Percentiles rank a stretch among this genome's conserved stretches.
Conservation (phyloP, 2,888 invertebrate genomes). For the Ophion ventricosus region DNA sequence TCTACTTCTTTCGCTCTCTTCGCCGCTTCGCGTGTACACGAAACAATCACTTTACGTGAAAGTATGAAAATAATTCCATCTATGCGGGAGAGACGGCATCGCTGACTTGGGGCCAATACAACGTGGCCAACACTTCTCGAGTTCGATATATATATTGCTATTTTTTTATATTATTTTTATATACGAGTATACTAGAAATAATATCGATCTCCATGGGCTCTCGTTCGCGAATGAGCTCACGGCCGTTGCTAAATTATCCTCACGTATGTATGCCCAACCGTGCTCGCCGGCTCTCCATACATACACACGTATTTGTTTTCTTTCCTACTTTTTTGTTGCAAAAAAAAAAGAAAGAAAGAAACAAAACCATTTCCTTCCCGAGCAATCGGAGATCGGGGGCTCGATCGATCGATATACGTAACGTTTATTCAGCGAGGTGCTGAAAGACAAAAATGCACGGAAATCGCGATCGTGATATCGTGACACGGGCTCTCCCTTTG, state of each 20-base stretch:
- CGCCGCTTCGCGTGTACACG: slow-evolving; percentile 60
- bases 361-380: not conserved
- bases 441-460: slow-evolving; percentile 30
- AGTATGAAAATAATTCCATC: slow-evolving; percentile 81
- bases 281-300: not conserved
- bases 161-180: too few species aligned
- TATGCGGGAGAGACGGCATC: slow-evolving; percentile 58
- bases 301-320: slow-evolving; percentile 6
- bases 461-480: not conserved
- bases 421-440: not conserved
- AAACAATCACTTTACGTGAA: slow-evolving; percentile 83
- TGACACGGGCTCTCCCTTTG: not conserved
- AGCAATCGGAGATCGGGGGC: slow-evolving; percentile 48
- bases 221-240: slow-evolving; percentile 57
- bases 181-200: slow-evolving; percentile 49
- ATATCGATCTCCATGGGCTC: slow-evolving; percentile 58
- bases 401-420: slow-evolving; percentile 41
- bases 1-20: slow-evolving; percentile 15
- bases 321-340: not conserved
- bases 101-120: slow-evolving; percentile 30
- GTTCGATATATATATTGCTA: slow-evolving; percentile 19
- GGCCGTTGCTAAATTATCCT: slow-evolving; percentile 63
- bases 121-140: slow-evolving; percentile 44
- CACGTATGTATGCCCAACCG: slow-evolving; percentile 29
- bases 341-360: not conserved